Evolutionary conservation across 2,888 invertebrate species (phyloP).

Genomic region (Macrosiphum euphorbiae): DNA sequence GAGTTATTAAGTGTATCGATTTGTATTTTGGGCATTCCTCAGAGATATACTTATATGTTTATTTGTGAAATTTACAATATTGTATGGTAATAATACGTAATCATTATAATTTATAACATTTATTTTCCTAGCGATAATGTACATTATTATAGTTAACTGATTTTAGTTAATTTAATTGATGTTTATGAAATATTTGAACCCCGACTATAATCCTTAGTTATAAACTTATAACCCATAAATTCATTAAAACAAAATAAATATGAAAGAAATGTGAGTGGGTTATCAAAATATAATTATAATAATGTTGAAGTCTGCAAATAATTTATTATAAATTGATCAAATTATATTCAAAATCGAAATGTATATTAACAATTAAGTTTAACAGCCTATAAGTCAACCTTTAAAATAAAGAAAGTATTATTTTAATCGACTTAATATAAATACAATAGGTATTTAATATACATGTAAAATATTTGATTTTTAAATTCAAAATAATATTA

Average conservation of each 20-base stretch:
- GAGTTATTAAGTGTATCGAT: no score
- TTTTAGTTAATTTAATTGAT: background rate
- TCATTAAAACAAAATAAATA: no score
- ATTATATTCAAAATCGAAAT: background rate
- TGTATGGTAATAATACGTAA: background rate
- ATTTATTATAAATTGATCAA: background rate
- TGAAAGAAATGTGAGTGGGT: background rate
- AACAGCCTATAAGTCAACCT: background rate
- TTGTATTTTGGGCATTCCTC: no score
- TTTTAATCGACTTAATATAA: background rate
- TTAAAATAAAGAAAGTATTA: background rate
- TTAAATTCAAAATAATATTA: background rate
- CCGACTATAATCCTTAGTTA: background rate
- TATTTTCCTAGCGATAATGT: background rate
- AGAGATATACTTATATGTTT: no score
- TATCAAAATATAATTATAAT: background rate
- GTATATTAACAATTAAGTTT: background rate
- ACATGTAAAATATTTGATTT: background rate
- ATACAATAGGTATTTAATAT: background rate
- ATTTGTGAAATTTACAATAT: no score
- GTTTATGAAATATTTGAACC: background rate
- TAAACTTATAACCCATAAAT: no score
- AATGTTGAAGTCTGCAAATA: background rate
- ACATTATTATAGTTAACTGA: background rate
- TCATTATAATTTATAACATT: no score